These are phyloP conservation scores for Liparis tanakae DNA, from an alignment of 2,797 vertebrate species.

Conservation along the genomic window DNA sequence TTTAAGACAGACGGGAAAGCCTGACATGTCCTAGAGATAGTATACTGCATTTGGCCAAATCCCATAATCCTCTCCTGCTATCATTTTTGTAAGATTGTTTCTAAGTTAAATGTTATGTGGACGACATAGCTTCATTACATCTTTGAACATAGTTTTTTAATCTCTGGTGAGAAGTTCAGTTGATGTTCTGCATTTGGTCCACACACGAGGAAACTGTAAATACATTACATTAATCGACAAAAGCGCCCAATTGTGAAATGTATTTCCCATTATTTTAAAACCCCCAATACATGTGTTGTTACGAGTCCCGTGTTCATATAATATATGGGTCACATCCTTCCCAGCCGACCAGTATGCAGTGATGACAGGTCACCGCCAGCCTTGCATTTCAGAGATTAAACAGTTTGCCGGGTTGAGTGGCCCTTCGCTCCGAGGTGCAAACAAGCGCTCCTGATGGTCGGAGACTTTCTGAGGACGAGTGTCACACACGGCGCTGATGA, in stretches of 20 bases:
- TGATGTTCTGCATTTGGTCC: neutral
- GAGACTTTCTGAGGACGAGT: conserved; percentile 39
- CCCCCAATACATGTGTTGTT: neutral
- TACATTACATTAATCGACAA: neutral
- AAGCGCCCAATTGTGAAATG: neutral
- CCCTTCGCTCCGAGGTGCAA: conserved; percentile 62
- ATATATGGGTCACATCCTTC: conserved; percentile 53
- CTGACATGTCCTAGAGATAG: neutral
- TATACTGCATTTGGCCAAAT: neutral
- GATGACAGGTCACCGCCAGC: conserved; percentile 58
- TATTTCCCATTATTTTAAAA: neutral
- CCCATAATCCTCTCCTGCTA: too few relatives aligned
- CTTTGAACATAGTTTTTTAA: neutral
- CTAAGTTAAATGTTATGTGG: neutral
- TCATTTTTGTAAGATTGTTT: neutral
- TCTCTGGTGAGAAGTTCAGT: neutral
- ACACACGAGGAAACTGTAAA: conserved; percentile 4
- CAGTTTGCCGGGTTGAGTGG: conserved; percentile 54
- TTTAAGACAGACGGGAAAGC: neutral
- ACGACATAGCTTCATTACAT: neutral
- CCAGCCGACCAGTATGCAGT: conserved; percentile 33
- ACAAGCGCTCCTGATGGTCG: conserved; percentile 51
- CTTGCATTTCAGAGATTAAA: conserved; percentile 56
- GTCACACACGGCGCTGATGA: conserved; percentile 32
- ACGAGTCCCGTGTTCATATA: conserved; percentile 15